A percentile compares a stretch with the other conserved stretches of the same genome.
Evolutionary conservation across 2,888 invertebrate species (phyloP).

Genomic region (Melitaea athalia): DNA sequence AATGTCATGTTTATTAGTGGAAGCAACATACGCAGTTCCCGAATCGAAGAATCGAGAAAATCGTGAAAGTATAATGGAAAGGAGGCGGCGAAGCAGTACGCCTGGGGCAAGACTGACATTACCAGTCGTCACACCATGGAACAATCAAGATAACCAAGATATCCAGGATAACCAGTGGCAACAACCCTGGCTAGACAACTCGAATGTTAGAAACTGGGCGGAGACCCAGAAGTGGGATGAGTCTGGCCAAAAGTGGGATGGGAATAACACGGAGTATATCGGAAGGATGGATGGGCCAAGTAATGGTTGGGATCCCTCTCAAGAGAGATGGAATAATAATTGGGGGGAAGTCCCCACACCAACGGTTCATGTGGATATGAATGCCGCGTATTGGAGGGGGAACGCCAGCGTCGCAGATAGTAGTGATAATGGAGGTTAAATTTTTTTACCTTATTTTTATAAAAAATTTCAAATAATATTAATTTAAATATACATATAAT

Average conservation of each 20-base stretch:
- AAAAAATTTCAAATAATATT: neutral
- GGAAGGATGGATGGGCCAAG: constrained; percentile 51
- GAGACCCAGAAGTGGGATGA: constrained; percentile 64
- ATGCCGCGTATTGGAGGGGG: constrained; percentile 71
- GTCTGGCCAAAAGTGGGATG: constrained; percentile 56
- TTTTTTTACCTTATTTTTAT: neutral
- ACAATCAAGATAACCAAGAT: constrained; percentile 47
- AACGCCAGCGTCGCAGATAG: constrained; percentile 74
- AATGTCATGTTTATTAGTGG: constrained; percentile 44
- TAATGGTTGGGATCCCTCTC: constrained; percentile 61
- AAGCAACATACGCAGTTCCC: constrained; percentile 76
- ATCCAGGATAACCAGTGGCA: constrained; percentile 51
- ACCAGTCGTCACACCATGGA: constrained; percentile 56
- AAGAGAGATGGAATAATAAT: constrained; percentile 61
- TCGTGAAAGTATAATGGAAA: constrained; percentile 67
- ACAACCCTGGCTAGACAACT: constrained; percentile 67
- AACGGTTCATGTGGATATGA: constrained; percentile 73
- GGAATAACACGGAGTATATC: constrained; percentile 57
- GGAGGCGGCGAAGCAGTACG: constrained; percentile 69
- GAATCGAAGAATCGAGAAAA: constrained; percentile 64
- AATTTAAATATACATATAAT: no score
- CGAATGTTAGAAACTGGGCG: constrained; percentile 65
- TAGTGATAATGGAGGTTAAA: constrained; percentile 76
- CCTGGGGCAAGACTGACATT: constrained; percentile 68
- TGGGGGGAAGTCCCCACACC: constrained; percentile 75